A percentile compares a stretch with the other conserved stretches of the same genome.
These are phyloP conservation scores for Frieseomelitta varia DNA, from an alignment of 1,140 invertebrate genomes.

Conservation along the genomic window DNA sequence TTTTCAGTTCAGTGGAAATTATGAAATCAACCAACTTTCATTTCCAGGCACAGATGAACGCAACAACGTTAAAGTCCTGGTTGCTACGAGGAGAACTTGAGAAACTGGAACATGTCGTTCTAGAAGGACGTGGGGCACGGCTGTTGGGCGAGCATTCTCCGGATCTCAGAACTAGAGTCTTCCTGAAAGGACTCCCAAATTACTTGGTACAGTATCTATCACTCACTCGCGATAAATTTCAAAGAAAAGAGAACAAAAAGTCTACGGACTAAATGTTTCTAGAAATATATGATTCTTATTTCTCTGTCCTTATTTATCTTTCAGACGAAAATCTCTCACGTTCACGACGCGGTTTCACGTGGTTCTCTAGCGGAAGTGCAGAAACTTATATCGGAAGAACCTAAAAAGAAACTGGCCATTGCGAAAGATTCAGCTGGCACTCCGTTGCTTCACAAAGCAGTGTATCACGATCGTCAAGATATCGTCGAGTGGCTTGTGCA, in stretches of 20 bases:
- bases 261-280: background rate
- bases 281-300: background rate
- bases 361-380: slow-evolving; percentile 86
- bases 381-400: slow-evolving; percentile 82
- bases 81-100: slow-evolving; percentile 88
- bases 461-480: slow-evolving; percentile 88
- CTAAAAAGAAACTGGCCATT: slow-evolving; percentile 85
- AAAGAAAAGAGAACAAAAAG: background rate
- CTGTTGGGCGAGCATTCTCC: slow-evolving; percentile 86
- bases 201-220: slow-evolving; percentile 84
- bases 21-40: background rate
- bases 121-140: slow-evolving; percentile 90
- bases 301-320: slow-evolving; percentile 40
- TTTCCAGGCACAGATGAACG: slow-evolving; percentile 77
- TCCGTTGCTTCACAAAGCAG: slow-evolving; percentile 90
- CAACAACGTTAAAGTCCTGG: slow-evolving; percentile 86
- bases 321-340: slow-evolving; percentile 85
- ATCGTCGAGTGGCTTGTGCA: slow-evolving; percentile 89
- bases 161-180: slow-evolving; percentile 85
- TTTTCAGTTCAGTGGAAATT: background rate
- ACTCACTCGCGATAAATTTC: background rate
- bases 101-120: slow-evolving; percentile 89
- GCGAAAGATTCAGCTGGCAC: slow-evolving; percentile 89
- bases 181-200: slow-evolving; percentile 86
- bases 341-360: slow-evolving; percentile 88